phyloP scores from a whole-genome alignment of 2,888 invertebrate genomes.

The Iphiclides podalirius region DNA sequence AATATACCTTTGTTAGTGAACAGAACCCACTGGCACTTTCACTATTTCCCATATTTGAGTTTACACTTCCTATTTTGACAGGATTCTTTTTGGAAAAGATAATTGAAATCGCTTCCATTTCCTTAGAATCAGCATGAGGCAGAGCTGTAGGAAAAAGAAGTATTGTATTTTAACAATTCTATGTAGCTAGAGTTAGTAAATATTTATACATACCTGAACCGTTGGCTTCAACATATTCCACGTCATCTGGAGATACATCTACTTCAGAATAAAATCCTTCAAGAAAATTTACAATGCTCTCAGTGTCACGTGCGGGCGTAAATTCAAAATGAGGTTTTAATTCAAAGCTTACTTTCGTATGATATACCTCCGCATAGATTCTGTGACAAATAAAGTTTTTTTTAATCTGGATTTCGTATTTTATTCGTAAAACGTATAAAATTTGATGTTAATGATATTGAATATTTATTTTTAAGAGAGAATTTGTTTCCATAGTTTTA shows the following conservation, averaged over 20 bases:
- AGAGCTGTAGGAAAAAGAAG: not conserved
- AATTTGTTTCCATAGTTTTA: too few species aligned
- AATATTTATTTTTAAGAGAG: too few species aligned
- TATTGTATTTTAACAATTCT: not conserved
- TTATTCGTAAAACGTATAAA: too few species aligned
- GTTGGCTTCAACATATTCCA: slow-evolving; percentile 91
- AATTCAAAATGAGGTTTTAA: not conserved
- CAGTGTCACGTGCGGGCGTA: not conserved
- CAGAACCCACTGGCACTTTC: slow-evolving; percentile 63
- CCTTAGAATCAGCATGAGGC: slow-evolving; percentile 48
- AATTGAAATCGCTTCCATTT: slow-evolving; percentile 80
- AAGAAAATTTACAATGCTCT: slow-evolving; percentile 50
- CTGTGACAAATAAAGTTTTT: slow-evolving; percentile 30
- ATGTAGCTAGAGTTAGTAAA: not conserved
- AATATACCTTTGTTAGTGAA: slow-evolving; percentile 79
- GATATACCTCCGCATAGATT: slow-evolving; percentile 51
- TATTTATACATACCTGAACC: slow-evolving; percentile 78
- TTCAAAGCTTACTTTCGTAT: slow-evolving; percentile 35
- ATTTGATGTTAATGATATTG: too few species aligned
- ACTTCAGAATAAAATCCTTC: slow-evolving; percentile 81
- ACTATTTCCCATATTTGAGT: slow-evolving; percentile 59
- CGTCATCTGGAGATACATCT: slow-evolving; percentile 81
- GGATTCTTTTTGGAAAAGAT: slow-evolving; percentile 73
- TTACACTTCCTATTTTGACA: slow-evolving; percentile 71
- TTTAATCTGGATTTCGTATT: too few species aligned